Base-by-base conservation (phyloP, 2,888 invertebrate genomes). In the Phlogophora meticulosa region DNA sequence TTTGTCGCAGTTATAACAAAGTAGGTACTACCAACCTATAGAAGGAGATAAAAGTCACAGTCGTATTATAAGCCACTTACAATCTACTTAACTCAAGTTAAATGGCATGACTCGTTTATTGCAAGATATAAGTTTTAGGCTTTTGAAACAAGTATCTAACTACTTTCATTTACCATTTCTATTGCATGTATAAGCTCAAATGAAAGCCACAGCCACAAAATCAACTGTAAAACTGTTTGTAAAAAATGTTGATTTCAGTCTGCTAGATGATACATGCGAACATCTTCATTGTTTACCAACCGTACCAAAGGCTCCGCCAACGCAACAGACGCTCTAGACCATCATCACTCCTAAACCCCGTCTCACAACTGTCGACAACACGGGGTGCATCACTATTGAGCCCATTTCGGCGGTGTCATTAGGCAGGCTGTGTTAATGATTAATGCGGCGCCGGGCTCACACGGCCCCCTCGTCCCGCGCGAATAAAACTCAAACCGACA, bases 371-470 rank as follows among this genome's bases (percentile, higher is more conserved):
- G 76, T 84, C 85, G 87, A 85, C 68, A 73, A 45, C 42, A 32
- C 38, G 15, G 63, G 61, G 76, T 82, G 78, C 92, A 87, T 83
- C 93, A 84, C 93, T 93, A 87, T 71, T 66, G 79, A 83, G 82
- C 90, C 93, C 92, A 93, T 94, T 95, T 95, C 92, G 94, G 94
- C 83, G 90, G 91, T 95, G 95, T 95, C 95, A 95, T 95, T 95
- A 95, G 93, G 92, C 93, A 92, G 93, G 89, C 93, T 91, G 92
- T 91, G 93, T 94, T 95, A 95, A 95, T 95, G 95, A 95, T 95
- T 95, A 94, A 95, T 95, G 95, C 91, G 94, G 93, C 93, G 93
- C 94, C 92, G 88, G 79, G 87, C 90, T 89, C 91, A 91, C 91
- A 91, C 91, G 88, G 85, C 88, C 88, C 90, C 85, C 72, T 62